Conservation (phyloP, 2,113 vertebrate species). For the Hemiprocne comata region DNA sequence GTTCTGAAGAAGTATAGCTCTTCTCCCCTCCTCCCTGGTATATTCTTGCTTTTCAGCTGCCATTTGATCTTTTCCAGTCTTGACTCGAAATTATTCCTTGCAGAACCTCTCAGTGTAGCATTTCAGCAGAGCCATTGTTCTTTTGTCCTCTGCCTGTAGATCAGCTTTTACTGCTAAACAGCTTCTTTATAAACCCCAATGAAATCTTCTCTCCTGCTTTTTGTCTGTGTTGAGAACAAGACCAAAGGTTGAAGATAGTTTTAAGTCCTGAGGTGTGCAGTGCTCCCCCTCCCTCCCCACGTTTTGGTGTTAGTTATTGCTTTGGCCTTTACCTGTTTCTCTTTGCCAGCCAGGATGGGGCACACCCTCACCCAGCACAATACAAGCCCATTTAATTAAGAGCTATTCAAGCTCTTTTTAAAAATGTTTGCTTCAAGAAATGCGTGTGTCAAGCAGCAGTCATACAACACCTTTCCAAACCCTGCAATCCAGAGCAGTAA, state of each 20-base stretch:
- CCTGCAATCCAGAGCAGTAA: neutral
- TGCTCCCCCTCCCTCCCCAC: neutral
- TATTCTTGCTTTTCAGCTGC: slow-evolving; percentile 31
- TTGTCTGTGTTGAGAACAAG: neutral
- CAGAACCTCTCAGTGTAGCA: slow-evolving; percentile 19
- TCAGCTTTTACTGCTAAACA: slow-evolving; percentile 30
- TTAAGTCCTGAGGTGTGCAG: neutral
- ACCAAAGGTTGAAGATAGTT: slow-evolving; percentile 1
- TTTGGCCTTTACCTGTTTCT: neutral
- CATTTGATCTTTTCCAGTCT: slow-evolving; percentile 54
- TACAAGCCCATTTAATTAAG: slow-evolving; percentile 31
- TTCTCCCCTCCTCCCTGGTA: neutral
- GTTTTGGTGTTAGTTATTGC: neutral
- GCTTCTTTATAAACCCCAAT: slow-evolving; percentile 9
- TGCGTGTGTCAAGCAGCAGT: neutral
- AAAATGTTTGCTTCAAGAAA: slow-evolving; percentile 14
- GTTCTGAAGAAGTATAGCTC: neutral
- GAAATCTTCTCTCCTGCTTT: neutral
- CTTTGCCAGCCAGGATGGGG: slow-evolving; percentile 17
- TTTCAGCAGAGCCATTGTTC: slow-evolving; percentile 48
- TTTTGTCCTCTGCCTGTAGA: slow-evolving; percentile 24
- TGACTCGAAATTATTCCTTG: slow-evolving; percentile 5
- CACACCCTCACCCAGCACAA: slow-evolving; percentile 51
- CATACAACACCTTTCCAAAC: neutral
- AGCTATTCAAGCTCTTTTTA: slow-evolving; percentile 7